Evolutionary conservation across 2,113 vertebrate genomes (phyloP).

Genomic region (Podarcis raffonei): DNA sequence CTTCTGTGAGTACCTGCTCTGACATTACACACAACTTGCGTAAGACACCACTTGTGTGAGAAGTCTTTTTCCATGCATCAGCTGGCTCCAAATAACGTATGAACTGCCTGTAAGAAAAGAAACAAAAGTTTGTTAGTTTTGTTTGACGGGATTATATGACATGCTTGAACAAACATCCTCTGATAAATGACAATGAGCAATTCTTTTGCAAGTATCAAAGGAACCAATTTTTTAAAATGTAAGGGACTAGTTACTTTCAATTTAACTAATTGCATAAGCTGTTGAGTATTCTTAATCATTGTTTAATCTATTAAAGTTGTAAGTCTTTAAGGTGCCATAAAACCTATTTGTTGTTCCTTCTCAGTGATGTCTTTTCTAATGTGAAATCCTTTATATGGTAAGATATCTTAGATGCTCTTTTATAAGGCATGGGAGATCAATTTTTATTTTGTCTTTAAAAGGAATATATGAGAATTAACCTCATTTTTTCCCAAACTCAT

Average conservation of each 20-base stretch:
- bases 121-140: neutral
- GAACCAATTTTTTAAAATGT: constrained; percentile 11
- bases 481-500: neutral
- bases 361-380: neutral
- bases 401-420: constrained; percentile 4
- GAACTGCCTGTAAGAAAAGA: neutral
- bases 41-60: neutral
- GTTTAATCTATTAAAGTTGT: constrained; percentile 1
- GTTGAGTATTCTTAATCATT: neutral
- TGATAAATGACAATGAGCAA: neutral
- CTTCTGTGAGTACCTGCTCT: neutral
- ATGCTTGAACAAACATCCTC: neutral
- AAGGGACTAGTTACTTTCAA: neutral
- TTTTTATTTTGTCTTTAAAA: constrained; percentile 8
- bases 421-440: neutral
- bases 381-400: neutral
- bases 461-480: constrained; percentile 11
- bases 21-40: neutral
- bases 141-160: constrained; percentile 14
- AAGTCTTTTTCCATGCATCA: constrained; percentile 6
- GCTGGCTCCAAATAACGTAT: neutral
- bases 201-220: neutral
- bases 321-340: neutral
- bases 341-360: neutral
- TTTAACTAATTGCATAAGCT: constrained; percentile 36